phyloP scores from a whole-genome alignment of 1,140 invertebrate genomes.

The Pseudachorutes palmiensis region DNA sequence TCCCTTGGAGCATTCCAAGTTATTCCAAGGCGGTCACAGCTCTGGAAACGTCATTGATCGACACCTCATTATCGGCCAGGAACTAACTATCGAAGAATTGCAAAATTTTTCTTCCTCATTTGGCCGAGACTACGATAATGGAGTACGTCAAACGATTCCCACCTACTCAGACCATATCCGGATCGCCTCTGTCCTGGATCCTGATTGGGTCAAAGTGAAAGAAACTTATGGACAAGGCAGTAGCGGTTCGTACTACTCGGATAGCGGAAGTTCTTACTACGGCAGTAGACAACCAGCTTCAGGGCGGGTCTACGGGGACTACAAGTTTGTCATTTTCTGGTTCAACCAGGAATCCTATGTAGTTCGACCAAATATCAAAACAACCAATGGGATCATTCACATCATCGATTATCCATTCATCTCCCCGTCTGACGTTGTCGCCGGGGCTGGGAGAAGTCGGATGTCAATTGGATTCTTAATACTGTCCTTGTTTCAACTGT shows the following conservation, averaged over 20 bases:
- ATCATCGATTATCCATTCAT: constrained; percentile 78
- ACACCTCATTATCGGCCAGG: constrained; percentile 50
- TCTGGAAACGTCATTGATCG: constrained; percentile 50
- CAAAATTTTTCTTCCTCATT: constrained; percentile 54
- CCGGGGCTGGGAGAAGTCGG: constrained; percentile 43
- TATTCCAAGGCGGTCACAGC: constrained; percentile 71
- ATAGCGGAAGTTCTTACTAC: not conserved
- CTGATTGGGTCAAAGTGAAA: constrained; percentile 1
- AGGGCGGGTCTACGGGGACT: constrained; percentile 5
- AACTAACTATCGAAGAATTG: constrained; percentile 68
- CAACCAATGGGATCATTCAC: constrained; percentile 87
- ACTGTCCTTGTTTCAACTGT: not conserved
- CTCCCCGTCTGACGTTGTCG: constrained; percentile 73
- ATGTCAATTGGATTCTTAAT: not conserved
- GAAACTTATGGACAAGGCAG: not conserved
- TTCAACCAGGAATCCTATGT: constrained; percentile 70
- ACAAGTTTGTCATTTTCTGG: constrained; percentile 48
- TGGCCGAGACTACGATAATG: not conserved
- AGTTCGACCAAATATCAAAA: constrained; percentile 78
- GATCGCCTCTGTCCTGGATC: not conserved
- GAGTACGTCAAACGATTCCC: constrained; percentile 19
- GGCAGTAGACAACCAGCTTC: not conserved
- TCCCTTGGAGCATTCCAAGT: constrained; percentile 69
- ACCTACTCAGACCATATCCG: constrained; percentile 12
- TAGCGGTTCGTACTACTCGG: not conserved